Conservation (phyloP, 2,797 vertebrate genomes). For the Threskiornis aethiopicus region DNA sequence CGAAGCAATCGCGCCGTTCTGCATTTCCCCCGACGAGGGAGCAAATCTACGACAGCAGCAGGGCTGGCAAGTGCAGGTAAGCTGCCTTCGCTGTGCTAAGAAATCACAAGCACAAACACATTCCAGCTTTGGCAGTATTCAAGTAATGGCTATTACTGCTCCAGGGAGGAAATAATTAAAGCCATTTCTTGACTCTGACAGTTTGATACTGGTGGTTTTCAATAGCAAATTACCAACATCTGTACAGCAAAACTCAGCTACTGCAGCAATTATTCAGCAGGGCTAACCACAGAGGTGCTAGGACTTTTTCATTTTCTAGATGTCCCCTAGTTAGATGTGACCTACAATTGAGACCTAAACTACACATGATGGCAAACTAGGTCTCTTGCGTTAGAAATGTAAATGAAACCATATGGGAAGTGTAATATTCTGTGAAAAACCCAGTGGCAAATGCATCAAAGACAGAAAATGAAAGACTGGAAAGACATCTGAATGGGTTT, state of each 20-base stretch:
- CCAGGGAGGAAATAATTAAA: conserved; percentile 69
- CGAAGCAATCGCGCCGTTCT: neutral
- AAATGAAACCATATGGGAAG: conserved; percentile 31
- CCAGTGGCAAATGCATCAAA: conserved; percentile 34
- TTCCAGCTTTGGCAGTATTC: conserved; percentile 14
- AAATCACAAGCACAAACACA: neutral
- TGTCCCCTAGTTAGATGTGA: conserved; percentile 10
- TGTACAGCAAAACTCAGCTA: conserved; percentile 23
- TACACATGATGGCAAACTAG: neutral
- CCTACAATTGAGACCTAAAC: neutral
- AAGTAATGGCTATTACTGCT: conserved; percentile 42
- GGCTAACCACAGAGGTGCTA: conserved; percentile 1
- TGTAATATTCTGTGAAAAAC: conserved; percentile 33
- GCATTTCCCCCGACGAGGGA: neutral
- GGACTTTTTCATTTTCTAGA: neutral
- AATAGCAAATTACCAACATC: conserved; percentile 61
- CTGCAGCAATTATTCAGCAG: conserved; percentile 2
- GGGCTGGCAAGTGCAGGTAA: conserved; percentile 12
- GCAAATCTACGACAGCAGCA: neutral
- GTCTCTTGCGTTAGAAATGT: neutral
- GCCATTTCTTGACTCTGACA: conserved; percentile 59
- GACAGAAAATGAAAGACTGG: conserved; percentile 20
- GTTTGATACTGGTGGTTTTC: conserved; percentile 54
- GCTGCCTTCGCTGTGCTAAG: neutral
- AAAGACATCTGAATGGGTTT: conserved; percentile 11